Base-by-base conservation (phyloP, 2,797 vertebrate genomes). In the Odontamblyopus rebecca region DNA sequence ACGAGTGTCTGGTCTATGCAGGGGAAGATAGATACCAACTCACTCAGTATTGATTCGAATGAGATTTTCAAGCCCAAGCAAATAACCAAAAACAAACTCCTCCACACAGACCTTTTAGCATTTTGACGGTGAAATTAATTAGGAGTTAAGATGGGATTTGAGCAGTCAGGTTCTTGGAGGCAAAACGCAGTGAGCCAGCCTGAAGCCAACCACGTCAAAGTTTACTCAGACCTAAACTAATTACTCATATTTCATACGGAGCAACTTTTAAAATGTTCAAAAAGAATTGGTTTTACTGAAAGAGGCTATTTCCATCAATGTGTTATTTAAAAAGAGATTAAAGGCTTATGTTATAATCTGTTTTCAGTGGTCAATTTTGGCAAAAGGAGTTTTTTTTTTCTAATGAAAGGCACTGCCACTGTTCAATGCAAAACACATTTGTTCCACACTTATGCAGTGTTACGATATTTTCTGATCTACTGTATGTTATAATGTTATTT, bases 111-210 rank as follows among this genome's bases (percentile, higher is more conserved):
- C 56, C 51, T 59, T 65, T 27, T 62, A 71, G 27, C 54, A 63
- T 66, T 70, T 70, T 82, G 80, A 90, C 88, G 86, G 78, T 86
- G 82, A 85, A 74, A 75, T 89, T 93, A 91, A 93, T 92, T 87
- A 92, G 90, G 29, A 66, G 63, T 66, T 66, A 66, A 18, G 44
- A 48, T 29, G 89, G 78, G 56, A 72, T 70, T 77, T 79, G 68
- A 86, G 89, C 79, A 90, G 88, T 89, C 78, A 88, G 81, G 83
- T 87, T 76, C 76, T 85, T n/a, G 1, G 73, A 81, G 73, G 78
- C 76, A 81, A 81, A 79, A 68, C 81, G 83, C 71, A 84, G 84
- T 87, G 75, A 84, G 80, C 83, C 78, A 72, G 81, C 85, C 76
- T 69, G 61, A 74, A 84, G 83, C 82, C 63, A 56, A 76, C 73